Evolutionary conservation across 2,888 invertebrate genomes (phyloP).

Genomic region (Agonopterix alstromeriana): DNA sequence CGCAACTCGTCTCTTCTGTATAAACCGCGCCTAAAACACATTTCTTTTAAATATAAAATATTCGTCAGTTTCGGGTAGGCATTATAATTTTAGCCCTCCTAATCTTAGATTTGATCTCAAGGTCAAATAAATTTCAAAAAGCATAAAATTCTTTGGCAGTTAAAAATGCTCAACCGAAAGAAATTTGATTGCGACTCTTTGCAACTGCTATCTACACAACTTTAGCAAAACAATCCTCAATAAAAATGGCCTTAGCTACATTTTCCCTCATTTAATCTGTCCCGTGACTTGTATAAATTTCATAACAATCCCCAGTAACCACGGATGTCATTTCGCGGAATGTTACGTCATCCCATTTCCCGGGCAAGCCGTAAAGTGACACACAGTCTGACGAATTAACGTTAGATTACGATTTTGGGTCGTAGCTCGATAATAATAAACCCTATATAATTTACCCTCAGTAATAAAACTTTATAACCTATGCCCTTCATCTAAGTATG

Average conservation of each 20-base stretch:
- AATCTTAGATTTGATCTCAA: too few species aligned
- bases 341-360: constrained; percentile 9
- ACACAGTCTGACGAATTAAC: constrained; percentile 47
- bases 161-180: neutral
- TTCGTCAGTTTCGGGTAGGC: too few species aligned
- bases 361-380: constrained; percentile 39
- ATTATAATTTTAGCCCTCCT: too few species aligned
- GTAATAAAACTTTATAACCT: constrained; percentile 44
- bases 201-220: neutral
- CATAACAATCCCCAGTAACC: constrained; percentile 3
- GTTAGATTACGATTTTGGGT: constrained; percentile 39
- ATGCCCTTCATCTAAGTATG: constrained; percentile 5
- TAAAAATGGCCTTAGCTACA: too few species aligned
- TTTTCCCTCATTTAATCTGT: constrained; percentile 1
- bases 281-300: constrained; percentile 2
- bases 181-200: neutral
- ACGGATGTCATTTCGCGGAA: constrained; percentile 1
- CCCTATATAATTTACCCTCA: constrained; percentile 41
- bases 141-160: neutral
- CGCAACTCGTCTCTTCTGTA: too few species aligned
- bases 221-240: neutral
- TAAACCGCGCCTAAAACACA: too few species aligned
- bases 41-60: too few species aligned
- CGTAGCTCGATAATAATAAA: constrained; percentile 46
- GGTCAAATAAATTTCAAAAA: too few species aligned